A percentile compares a stretch with the other conserved stretches of the same genome.
These are phyloP conservation scores for Enteromius unitaeniatus DNA, from an alignment of 2,797 vertebrate species.

Conservation along the genomic window DNA sequence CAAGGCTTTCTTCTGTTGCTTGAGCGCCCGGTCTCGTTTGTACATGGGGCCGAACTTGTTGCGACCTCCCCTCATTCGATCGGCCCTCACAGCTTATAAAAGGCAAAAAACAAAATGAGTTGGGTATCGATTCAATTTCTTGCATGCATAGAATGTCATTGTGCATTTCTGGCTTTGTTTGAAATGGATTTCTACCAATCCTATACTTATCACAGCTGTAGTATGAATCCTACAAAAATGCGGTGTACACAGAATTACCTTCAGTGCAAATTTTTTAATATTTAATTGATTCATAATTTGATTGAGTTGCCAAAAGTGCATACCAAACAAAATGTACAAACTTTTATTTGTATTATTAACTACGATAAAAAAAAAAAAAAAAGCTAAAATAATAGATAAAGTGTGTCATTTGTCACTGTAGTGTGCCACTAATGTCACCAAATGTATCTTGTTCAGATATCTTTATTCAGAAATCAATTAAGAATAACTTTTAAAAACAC, in stretches of 20 bases:
- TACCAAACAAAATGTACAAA: not conserved
- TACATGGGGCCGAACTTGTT: conserved; percentile 99
- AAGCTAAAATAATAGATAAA: no score
- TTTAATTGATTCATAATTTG: not conserved
- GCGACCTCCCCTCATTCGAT: conserved; percentile 96
- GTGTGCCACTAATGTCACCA: not conserved
- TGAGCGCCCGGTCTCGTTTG: conserved; percentile 96
- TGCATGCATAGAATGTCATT: not conserved
- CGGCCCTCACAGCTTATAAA: conserved; percentile 90
- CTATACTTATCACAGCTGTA: not conserved
- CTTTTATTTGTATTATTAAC: not conserved
- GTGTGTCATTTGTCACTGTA: not conserved
- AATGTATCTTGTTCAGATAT: not conserved
- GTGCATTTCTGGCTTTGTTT: not conserved
- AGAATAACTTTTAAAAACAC: not conserved
- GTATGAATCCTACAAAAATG: not conserved
- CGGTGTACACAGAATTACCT: not conserved
- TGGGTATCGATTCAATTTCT: not conserved
- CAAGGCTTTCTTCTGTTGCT: conserved; percentile 98
- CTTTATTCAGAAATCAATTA: not conserved
- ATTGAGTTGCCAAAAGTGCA: not conserved
- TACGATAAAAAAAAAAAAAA: no score
- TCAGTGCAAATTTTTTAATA: not conserved
- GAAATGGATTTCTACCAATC: not conserved
- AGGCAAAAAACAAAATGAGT: conserved; percentile 12